Conservation (phyloP, 1,140 invertebrate species). For the Drosophila miranda region DNA sequence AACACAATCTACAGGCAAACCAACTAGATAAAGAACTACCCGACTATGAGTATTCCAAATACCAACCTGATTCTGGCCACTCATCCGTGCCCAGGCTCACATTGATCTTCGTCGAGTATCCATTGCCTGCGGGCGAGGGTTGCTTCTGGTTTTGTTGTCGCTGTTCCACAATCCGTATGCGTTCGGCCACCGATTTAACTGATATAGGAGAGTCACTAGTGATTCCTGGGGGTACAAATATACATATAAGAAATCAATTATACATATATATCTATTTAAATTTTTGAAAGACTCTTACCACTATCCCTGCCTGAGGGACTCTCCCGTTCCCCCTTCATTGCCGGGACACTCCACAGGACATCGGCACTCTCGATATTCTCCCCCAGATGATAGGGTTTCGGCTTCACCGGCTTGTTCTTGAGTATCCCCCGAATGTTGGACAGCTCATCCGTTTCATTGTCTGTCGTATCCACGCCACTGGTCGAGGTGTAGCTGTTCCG, state of each 20-base stretch:
- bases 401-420: constrained; percentile 88
- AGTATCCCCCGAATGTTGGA: constrained; percentile 86
- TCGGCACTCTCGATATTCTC: constrained; percentile 84
- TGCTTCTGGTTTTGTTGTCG: constrained; percentile 55
- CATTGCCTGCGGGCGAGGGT: constrained; percentile 63
- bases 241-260: neutral
- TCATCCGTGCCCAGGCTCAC: constrained; percentile 67
- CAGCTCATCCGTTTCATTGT: constrained; percentile 83
- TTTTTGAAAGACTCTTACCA: constrained; percentile 30
- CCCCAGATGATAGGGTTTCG: constrained; percentile 87
- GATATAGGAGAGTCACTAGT: constrained; percentile 49
- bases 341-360: constrained; percentile 83
- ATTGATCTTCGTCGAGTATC: constrained; percentile 85
- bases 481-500: constrained; percentile 72
- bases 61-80: constrained; percentile 75
- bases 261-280: neutral
- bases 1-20: constrained; percentile 54
- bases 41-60: neutral
- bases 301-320: constrained; percentile 45
- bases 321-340: constrained; percentile 51
- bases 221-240: neutral
- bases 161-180: constrained; percentile 77
- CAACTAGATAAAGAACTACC: constrained; percentile 22
- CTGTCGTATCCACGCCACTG: constrained; percentile 82
- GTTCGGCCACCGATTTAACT: constrained; percentile 83